Evolutionary conservation across 2,888 invertebrate species (phyloP).

Genomic region (Agrochola lota): DNA sequence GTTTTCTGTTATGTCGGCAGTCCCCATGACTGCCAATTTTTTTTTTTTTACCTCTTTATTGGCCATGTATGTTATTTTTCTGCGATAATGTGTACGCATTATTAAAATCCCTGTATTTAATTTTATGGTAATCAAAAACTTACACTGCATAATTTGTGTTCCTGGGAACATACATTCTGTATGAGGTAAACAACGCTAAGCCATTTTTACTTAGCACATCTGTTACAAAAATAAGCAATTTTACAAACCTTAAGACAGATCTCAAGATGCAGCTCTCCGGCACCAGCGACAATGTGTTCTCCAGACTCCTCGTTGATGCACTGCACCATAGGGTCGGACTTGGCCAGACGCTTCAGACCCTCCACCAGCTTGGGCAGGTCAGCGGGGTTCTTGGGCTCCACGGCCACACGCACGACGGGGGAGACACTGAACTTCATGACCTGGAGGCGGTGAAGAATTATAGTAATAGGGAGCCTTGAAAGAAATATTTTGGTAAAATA

Average conservation of each 20-base stretch:
- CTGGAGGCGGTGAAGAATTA: conserved; percentile 74
- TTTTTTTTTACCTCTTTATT: background rate
- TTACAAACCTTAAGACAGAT: conserved; percentile 96
- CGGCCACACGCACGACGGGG: conserved; percentile 99
- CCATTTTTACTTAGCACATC: background rate
- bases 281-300: conserved; percentile 99
- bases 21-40: too few relatives aligned
- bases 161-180: background rate
- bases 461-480: background rate
- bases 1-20: too few relatives aligned
- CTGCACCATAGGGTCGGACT: conserved; percentile 99
- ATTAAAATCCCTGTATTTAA: background rate
- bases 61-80: background rate
- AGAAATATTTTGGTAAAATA: too few relatives aligned
- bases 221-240: background rate
- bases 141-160: background rate
- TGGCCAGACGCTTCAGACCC: conserved; percentile 99
- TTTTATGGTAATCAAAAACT: background rate
- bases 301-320: conserved; percentile 99
- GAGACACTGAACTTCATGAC: conserved; percentile 99
- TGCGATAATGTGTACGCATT: too few relatives aligned
- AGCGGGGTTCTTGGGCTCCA: conserved; percentile 99
- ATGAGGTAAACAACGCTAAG: background rate
- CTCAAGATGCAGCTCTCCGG: conserved; percentile 99
- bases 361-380: conserved; percentile 99